Percentiles rank a stretch among this genome's conserved stretches.
Evolutionary conservation across 1,140 invertebrate genomes (phyloP).

Genomic region (Goniozus legneri): DNA sequence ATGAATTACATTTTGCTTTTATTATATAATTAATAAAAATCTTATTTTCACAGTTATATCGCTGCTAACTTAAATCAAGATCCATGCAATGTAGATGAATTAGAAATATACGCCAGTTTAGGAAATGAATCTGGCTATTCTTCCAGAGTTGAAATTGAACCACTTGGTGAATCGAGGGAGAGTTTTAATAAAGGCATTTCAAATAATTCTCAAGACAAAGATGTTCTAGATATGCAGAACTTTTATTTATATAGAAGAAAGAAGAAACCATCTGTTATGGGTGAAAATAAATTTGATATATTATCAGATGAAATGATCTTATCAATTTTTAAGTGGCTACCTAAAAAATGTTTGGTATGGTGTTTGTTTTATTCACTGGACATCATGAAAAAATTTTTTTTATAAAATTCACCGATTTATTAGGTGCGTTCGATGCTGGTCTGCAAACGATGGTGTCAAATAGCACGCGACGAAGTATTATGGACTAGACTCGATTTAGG

Average conservation of each 20-base stretch:
- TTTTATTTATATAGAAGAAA: slow-evolving; percentile 44
- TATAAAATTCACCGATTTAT: no score
- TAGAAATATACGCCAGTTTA: slow-evolving; percentile 13
- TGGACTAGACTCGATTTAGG: slow-evolving; percentile 82
- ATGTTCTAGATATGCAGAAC: slow-evolving; percentile 33
- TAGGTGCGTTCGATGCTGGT: slow-evolving; percentile 50
- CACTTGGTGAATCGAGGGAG: slow-evolving; percentile 30
- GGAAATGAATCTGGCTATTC: slow-evolving; percentile 41
- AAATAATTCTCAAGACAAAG: slow-evolving; percentile 25
- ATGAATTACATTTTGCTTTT: not conserved
- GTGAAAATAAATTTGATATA: slow-evolving; percentile 60
- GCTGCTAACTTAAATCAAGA: slow-evolving; percentile 29
- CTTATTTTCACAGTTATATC: slow-evolving; percentile 2
- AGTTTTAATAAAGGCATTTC: slow-evolving; percentile 32
- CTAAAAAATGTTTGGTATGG: slow-evolving; percentile 69
- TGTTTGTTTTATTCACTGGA: slow-evolving; percentile 2
- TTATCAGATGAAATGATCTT: slow-evolving; percentile 81
- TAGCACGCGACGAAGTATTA: slow-evolving; percentile 76
- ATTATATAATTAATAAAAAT: not conserved
- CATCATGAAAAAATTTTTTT: slow-evolving; percentile 2
- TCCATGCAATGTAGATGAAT: slow-evolving; percentile 26
- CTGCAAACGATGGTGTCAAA: slow-evolving; percentile 66
- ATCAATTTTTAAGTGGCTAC: slow-evolving; percentile 77
- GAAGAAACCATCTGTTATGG: slow-evolving; percentile 33
- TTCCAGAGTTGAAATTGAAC: slow-evolving; percentile 33